phyloP scores from a whole-genome alignment of 2,113 vertebrate species.

The Caretta caretta region DNA sequence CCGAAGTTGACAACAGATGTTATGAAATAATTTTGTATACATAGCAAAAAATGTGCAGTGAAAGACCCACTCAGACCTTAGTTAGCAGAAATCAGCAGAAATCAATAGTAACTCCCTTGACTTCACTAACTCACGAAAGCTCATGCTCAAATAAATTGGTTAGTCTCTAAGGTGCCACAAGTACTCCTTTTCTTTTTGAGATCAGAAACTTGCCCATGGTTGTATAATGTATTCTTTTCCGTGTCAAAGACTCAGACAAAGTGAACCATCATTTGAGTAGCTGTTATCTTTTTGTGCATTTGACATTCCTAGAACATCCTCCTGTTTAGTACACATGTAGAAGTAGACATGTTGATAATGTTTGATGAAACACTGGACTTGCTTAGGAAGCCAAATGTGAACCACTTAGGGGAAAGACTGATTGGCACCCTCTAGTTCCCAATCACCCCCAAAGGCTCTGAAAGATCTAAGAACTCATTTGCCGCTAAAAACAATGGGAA shows the following conservation, averaged over 20 bases:
- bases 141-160: no score
- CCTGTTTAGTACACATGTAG: background rate
- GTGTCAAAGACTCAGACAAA: background rate
- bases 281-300: background rate
- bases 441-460: background rate
- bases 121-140: background rate
- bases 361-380: background rate
- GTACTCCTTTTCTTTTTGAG: no score
- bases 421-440: background rate
- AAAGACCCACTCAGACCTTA: slow-evolving; percentile 74
- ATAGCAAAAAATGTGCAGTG: slow-evolving; percentile 64
- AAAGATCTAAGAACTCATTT: background rate
- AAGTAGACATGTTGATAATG: background rate
- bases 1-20: slow-evolving; percentile 72
- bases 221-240: background rate
- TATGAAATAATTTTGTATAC: slow-evolving; percentile 68
- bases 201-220: slow-evolving; percentile 75
- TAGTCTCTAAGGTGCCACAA: no score
- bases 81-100: slow-evolving; percentile 66
- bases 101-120: slow-evolving; percentile 39
- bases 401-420: background rate
- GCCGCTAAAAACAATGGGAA: background rate
- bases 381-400: background rate
- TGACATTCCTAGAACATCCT: background rate
- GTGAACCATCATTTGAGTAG: background rate